Evolutionary conservation across 35 echinoderm and acorn worm genomes (phyloP), one percentile per base, ranked within the genome.

Genomic region (Heliocidaris tuberculata): DNA sequence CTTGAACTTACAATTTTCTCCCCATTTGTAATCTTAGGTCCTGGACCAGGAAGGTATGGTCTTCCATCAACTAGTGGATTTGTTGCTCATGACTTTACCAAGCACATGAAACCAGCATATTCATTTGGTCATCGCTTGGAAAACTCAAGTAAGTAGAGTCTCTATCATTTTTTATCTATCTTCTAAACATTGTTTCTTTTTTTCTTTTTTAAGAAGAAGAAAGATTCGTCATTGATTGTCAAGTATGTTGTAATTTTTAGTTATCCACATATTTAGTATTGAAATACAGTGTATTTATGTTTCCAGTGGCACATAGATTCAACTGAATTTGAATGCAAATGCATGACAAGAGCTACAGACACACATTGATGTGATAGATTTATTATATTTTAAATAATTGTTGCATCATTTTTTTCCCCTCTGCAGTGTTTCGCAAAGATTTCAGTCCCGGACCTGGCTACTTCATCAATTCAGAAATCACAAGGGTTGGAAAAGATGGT

Each of bases 71-170:
- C 97, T 3, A 95, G 95, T 96, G 98, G 98, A 13, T 96, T 88
- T 48, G 56, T 92, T 8, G 88, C 96, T 78, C 98, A 99, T 96
- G 98, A 99, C 95, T 96, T 94, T 31, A 96, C 96, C 92, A 99
- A 99, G 90, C 98, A 99, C 89, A 99, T 99, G 98, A 99, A 97
- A 94, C 98, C 98, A 95, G 85, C 98, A 13, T 96, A 99, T 60
- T 97, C 98, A 24, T 99, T 99, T 95, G 98, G 98, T 0, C 95
- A 97, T 87, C 92, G 96, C 56, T 65, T 95, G 30, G 95, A 96
- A 85, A 96, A 97, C 92, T 93, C 97, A 96, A 99, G 98, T 99
- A 96, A 96, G 97, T 96, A 31, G 13, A 89, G 31, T 1, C 13
- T 13, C 1, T 2, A 30, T 92, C 35, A 6, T 31, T 50, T 16